Percentiles rank a stretch among this genome's conserved stretches.
Conservation (phyloP, 2,113 vertebrate genomes). For the Chloroceryle aenea region DNA sequence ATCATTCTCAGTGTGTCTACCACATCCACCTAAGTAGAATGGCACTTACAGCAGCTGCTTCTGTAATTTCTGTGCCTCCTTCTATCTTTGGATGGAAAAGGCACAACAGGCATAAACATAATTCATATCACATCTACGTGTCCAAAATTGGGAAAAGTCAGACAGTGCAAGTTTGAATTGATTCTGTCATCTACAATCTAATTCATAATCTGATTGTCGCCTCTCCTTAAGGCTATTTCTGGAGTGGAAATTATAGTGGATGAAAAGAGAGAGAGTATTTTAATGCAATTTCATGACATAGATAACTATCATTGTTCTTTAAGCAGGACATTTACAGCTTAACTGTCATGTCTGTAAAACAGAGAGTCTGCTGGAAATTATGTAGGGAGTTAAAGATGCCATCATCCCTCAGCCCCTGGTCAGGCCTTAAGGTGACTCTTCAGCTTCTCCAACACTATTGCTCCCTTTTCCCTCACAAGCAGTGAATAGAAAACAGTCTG, state of each 20-base stretch:
- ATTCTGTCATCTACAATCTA: conserved; percentile 53
- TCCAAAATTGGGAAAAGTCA: conserved; percentile 46
- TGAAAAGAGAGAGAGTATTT: conserved; percentile 57
- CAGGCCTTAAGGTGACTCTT: background rate
- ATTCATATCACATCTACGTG: background rate
- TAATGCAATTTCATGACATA: conserved; percentile 43
- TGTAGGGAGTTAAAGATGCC: background rate
- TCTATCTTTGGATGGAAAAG: conserved; percentile 40
- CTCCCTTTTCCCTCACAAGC: background rate
- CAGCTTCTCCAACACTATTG: background rate
- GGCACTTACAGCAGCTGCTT: background rate
- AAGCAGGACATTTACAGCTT: conserved; percentile 44
- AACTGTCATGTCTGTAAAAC: background rate
- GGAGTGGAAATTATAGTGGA: conserved; percentile 45
- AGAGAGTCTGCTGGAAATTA: background rate
- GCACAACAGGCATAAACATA: conserved; percentile 44
- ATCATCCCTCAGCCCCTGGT: background rate
- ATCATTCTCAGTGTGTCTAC: background rate
- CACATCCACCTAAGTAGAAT: background rate
- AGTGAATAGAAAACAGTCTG: background rate
- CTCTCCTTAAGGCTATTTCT: conserved; percentile 60
- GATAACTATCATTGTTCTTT: conserved; percentile 53
- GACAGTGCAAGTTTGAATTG: conserved; percentile 24
- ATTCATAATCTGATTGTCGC: conserved; percentile 31
- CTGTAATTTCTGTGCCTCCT: conserved; percentile 42